Percentiles rank a stretch among this genome's conserved stretches.
Conservation (phyloP, 2,797 vertebrate species). For the Thripadectes ignobilis region DNA sequence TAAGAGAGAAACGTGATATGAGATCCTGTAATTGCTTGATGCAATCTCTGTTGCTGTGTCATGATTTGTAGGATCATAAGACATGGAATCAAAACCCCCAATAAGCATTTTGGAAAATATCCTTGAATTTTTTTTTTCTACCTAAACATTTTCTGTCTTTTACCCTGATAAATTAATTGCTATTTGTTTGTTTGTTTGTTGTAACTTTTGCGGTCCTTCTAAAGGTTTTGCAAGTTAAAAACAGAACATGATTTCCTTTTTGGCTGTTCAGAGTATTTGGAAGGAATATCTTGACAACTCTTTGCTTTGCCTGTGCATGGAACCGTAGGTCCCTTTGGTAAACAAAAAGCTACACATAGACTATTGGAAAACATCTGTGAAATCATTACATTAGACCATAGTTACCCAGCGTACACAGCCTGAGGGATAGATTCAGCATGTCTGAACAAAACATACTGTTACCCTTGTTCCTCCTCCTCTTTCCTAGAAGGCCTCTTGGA, state of each 20-base stretch:
- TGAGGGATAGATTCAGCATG: neutral
- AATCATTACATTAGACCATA: neutral
- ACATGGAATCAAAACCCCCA: neutral
- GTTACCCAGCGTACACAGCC: neutral
- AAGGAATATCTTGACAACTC: neutral
- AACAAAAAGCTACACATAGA: neutral
- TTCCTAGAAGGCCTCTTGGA: neutral
- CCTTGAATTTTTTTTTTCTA: neutral
- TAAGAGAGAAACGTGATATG: fast-evolving
- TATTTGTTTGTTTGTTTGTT: neutral
- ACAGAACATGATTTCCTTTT: neutral
- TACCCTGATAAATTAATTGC: neutral
- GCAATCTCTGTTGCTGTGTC: neutral
- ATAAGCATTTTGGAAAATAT: neutral
- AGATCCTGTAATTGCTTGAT: neutral
- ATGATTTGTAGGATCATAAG: neutral
- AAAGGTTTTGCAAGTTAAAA: neutral
- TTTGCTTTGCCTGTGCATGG: neutral
- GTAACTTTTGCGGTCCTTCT: neutral
- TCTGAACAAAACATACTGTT: neutral
- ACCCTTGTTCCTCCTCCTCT: neutral
- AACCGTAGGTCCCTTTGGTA: neutral
- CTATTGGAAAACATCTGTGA: neutral
- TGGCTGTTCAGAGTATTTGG: neutral
- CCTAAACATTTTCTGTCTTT: neutral